Evolutionary conservation across 2,888 invertebrate genomes (phyloP).

Genomic region (Eupeodes luniger): DNA sequence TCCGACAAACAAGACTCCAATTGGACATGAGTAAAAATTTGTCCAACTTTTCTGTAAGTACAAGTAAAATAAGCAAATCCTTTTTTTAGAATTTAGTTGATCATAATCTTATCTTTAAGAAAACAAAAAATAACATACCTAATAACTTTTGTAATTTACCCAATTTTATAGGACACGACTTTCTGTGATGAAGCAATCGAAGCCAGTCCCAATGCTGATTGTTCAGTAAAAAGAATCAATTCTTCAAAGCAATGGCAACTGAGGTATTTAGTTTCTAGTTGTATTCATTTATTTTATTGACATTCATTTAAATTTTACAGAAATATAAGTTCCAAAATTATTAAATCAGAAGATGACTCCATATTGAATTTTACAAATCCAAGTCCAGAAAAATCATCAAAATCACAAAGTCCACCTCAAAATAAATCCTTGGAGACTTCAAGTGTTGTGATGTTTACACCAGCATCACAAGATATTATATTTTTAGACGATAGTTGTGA

Average conservation of each 20-base stretch:
- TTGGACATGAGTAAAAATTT: conserved; percentile 35
- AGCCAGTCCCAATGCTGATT: conserved; percentile 80
- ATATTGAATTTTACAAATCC: conserved; percentile 23
- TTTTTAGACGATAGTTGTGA: conserved; percentile 80
- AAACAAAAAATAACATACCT: not conserved
- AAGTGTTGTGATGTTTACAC: conserved; percentile 81
- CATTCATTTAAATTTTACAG: not conserved
- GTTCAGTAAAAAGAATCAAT: conserved; percentile 76
- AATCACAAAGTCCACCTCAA: not conserved
- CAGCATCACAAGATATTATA: conserved; percentile 81
- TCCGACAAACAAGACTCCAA: conserved; percentile 56
- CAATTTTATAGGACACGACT: conserved; percentile 53
- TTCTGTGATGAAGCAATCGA: conserved; percentile 79
- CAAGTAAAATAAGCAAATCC: too few species aligned
- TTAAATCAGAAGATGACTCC: not conserved
- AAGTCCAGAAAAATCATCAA: not conserved
- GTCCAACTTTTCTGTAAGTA: conserved; percentile 43
- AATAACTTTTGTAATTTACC: too few species aligned
- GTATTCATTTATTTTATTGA: conserved; percentile 1
- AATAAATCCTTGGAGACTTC: conserved; percentile 49
- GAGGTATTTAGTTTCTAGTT: conserved; percentile 77
- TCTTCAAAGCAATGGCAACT: conserved; percentile 77
- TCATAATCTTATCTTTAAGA: too few species aligned
- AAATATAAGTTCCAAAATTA: conserved; percentile 37
- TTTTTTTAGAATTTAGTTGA: too few species aligned